These are phyloP conservation scores for Homarus americanus DNA, from an alignment of 1,140 invertebrate species.

Conservation along the genomic window DNA sequence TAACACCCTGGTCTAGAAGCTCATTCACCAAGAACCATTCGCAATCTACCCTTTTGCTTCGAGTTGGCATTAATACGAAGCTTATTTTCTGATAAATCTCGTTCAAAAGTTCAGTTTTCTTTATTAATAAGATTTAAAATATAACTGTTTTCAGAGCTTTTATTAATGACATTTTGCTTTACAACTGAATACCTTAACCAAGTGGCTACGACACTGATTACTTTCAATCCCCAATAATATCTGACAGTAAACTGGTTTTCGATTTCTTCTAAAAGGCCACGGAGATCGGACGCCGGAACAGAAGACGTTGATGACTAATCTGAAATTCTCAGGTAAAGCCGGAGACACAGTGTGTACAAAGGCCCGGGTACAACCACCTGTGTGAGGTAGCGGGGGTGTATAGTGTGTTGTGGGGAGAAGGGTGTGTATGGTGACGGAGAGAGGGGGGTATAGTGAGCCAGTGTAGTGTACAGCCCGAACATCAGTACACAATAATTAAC, in stretches of 20 bases:
- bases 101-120: neutral
- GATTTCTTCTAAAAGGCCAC: conserved; percentile 53
- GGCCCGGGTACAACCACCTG: conserved; percentile 27
- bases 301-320: conserved; percentile 55
- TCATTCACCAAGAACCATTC: no score
- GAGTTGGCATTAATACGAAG: neutral
- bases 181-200: neutral
- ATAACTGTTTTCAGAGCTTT: neutral
- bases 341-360: conserved; percentile 6
- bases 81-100: neutral
- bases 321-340: conserved; percentile 70
- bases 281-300: conserved; percentile 65
- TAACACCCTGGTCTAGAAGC: neutral
- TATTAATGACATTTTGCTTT: neutral
- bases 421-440: neutral
- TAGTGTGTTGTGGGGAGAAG: neutral
- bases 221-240: neutral
- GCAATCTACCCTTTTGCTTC: no score
- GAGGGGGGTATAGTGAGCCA: no score
- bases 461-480: no score
- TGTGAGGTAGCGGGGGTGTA: neutral
- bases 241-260: conserved; percentile 25
- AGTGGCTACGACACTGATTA: neutral
- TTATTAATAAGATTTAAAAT: neutral
- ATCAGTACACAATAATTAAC: no score